Base-by-base conservation (phyloP, 2,888 invertebrate species). In the Chaitophorus viminalis region DNA sequence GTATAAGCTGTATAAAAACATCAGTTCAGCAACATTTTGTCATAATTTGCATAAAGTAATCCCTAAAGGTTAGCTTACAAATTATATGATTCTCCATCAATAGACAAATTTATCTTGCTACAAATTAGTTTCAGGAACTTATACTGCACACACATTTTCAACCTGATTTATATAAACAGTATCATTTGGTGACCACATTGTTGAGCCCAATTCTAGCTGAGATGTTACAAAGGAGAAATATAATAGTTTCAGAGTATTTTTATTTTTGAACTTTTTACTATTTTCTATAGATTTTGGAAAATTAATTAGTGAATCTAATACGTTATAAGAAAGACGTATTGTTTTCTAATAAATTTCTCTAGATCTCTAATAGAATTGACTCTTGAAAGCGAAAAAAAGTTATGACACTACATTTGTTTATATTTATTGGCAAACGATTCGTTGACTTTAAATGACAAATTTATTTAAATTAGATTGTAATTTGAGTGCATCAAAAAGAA, bases 111-210 rank as follows among this genome's bases (percentile, higher is more conserved):
- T 6, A 70, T 29, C 70, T 70, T 70, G 31, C 70, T 25, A 70
- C 70, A 70, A 70, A 70, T n/a, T 70, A 70, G 25, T 70, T 70
- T 70, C 11, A 70, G 70, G n/a, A 70, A 70, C 25, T 18, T 70
- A 2, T 70, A 70, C 31, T 70, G n/a, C n/a, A n/a, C n/a, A n/a
- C n/a, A 70, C 70, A 70, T 70, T 70, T 6, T 70, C 70, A 70
- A 70, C 31, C n/a, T 25, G 70, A 70, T 31, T 70, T n/a, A 70
- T 70, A 25, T 70, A 70, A 29, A 70, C 11, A 70, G 70, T n/a
- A n/a, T 70, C 6, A n/a, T 25, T 70, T n/a, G 70, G 70, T 31
- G 70, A 70, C 70, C 70, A 18, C 6, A 70, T 14, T 70, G n/a
- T 70, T 70, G 21, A n/a, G 21, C 9, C n/a, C 6, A 70, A 70